Evolutionary conservation across 2,888 invertebrate genomes (phyloP), one percentile per base, ranked within the genome.

Genomic region (Drosophila nr. medialis): DNA sequence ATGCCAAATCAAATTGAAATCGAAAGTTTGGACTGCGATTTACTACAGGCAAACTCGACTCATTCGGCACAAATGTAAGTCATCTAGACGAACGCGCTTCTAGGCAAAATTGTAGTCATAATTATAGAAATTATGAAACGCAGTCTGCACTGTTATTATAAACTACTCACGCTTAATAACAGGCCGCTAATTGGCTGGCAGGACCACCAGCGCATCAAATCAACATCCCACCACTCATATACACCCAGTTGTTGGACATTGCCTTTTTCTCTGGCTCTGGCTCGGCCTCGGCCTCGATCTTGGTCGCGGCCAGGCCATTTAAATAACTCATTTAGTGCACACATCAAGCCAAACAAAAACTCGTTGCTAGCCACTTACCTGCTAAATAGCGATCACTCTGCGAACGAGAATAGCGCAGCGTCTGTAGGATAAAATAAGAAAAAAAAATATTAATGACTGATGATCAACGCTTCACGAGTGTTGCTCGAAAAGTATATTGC

Each of bases 311-410:
- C 50, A 64, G 61, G 71, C 82, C 85, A 86, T 89, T 86, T 89
- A 89, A 86, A 89, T 89, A 89, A 86, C 89, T 86, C 87, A 86
- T 89, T 86, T 86, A 86, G 86, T 71, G 67, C 69, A 64, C 64
- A 78, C 67, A 80, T 70, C 61, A 51, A 68, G 61, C 72, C 45
- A 64, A 69, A 65, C 62, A 72, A 51, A 56, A 80, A 87, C 87
- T 72, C 30, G 87, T 85, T 77, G 80, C 60, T 40, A 73, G 63
- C 58, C 50, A 92, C 93, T 93, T 90, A 93, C 93, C 93, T 90
- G 93, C 93, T 90, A 93, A 93, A 88, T 93, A 93, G 89, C 93
- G 92, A 91, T 93, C 93, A 90, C 93, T 93, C 86, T 93, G 93
- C 38, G 93, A 93, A 75, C 93, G 92, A 71, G 93, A 93, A 91